Conservation (phyloP, 2,113 vertebrate genomes). For the Poecile atricapillus region DNA sequence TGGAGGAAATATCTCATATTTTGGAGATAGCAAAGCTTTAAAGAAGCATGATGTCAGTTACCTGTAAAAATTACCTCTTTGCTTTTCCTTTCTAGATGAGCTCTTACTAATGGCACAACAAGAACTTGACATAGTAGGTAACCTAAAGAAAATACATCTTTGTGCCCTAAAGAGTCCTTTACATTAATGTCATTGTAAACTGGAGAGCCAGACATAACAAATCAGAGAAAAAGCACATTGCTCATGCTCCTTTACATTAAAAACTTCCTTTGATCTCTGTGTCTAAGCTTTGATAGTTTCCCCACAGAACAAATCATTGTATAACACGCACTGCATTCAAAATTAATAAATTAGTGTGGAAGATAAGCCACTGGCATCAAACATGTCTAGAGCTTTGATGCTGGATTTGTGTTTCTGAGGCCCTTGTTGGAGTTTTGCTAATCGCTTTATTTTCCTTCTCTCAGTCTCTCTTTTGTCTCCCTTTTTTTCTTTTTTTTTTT, state of each 20-base stretch:
- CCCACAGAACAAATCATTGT: background rate
- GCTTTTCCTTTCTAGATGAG: background rate
- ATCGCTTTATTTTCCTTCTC: background rate
- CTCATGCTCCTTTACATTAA: background rate
- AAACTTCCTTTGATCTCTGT: constrained; percentile 35
- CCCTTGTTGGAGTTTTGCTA: background rate
- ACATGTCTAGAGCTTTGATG: constrained; percentile 32
- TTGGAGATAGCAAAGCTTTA: background rate
- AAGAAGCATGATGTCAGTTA: background rate
- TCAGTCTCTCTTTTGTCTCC: no score
- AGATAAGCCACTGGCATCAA: constrained; percentile 45
- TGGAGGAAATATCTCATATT: background rate
- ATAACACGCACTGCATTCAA: background rate
- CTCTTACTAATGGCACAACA: background rate
- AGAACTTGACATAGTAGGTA: background rate
- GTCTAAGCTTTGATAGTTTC: constrained; percentile 4
- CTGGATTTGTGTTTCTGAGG: constrained; percentile 22
- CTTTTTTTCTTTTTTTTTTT: fast-evolving
- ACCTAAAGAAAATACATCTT: background rate
- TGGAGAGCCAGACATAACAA: background rate
- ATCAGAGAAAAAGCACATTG: background rate
- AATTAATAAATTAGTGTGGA: constrained; percentile 53
- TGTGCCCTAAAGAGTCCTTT: background rate
- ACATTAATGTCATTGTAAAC: background rate
- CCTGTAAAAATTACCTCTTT: background rate